These are phyloP conservation scores for Meleagris gallopavo DNA, from an alignment of 2,113 vertebrate genomes.

Conservation along the genomic window DNA sequence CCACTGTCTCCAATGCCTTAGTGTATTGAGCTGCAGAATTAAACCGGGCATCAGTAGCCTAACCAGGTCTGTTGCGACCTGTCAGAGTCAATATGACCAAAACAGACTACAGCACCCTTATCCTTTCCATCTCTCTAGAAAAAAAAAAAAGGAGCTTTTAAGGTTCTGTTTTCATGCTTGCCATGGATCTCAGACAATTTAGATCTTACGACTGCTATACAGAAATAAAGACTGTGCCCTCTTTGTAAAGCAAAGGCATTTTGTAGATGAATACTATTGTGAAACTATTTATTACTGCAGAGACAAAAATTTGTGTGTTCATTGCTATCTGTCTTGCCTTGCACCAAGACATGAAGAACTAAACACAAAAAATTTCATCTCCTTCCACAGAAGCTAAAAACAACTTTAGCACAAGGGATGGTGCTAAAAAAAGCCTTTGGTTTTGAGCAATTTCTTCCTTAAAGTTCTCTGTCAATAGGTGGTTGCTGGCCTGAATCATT, in stretches of 20 bases:
- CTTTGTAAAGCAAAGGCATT: not conserved
- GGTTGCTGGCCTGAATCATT: not conserved
- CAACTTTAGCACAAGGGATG: not conserved
- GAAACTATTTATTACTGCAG: not conserved
- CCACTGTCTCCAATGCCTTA: not conserved
- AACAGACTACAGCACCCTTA: not conserved
- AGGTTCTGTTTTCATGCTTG: not conserved
- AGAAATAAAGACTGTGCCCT: not conserved
- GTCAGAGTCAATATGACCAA: not conserved
- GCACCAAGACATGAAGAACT: not conserved
- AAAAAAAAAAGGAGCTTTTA: not conserved
- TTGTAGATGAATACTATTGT: not conserved
- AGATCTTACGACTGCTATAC: not conserved
- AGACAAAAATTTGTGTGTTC: not conserved
- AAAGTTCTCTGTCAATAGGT: not conserved
- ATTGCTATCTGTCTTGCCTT: not conserved
- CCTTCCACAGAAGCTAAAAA: not conserved
- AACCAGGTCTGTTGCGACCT: not conserved
- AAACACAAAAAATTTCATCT: not conserved
- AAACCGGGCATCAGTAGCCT: not conserved
- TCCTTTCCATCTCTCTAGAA: not conserved
- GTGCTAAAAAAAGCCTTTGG: not conserved
- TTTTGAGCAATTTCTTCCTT: not conserved
- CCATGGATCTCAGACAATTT: accelerated
- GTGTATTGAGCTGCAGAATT: not conserved